Evolutionary conservation across 2,797 vertebrate species (phyloP).

Genomic region (Eupleurogrammus muticus): DNA sequence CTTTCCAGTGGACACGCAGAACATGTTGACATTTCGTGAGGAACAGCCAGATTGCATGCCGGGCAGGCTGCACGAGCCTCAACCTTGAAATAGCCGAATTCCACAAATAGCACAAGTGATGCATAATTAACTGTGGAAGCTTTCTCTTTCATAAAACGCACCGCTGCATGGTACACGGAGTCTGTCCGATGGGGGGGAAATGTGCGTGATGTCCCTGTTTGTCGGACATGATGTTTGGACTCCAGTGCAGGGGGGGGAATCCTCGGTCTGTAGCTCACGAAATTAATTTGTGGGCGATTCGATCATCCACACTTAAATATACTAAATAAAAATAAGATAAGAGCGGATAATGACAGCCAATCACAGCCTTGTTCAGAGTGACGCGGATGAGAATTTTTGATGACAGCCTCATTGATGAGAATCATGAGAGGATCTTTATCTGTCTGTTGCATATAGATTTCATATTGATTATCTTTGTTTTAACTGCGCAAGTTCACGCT

Average conservation of each 20-base stretch:
- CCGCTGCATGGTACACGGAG: neutral
- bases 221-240: conserved; percentile 26
- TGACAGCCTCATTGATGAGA: neutral
- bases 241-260: neutral
- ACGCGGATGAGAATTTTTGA: neutral
- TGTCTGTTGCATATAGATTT: neutral
- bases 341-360: neutral
- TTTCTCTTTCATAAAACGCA: neutral
- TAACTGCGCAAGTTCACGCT: conserved; percentile 12
- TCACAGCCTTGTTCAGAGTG: neutral
- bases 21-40: conserved; percentile 11
- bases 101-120: neutral
- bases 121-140: conserved; percentile 1
- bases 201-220: neutral
- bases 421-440: conserved; percentile 1
- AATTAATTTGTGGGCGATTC: neutral
- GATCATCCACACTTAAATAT: neutral
- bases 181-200: neutral
- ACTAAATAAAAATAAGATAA: neutral
- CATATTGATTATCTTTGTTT: conserved; percentile 6
- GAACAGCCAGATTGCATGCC: conserved; percentile 19
- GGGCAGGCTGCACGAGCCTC: neutral
- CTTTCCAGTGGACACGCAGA: neutral
- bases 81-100: conserved; percentile 15
- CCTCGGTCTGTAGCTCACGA: neutral